Conservation (phyloP, 2,888 invertebrate genomes). For the Aspidiotus destructor region DNA sequence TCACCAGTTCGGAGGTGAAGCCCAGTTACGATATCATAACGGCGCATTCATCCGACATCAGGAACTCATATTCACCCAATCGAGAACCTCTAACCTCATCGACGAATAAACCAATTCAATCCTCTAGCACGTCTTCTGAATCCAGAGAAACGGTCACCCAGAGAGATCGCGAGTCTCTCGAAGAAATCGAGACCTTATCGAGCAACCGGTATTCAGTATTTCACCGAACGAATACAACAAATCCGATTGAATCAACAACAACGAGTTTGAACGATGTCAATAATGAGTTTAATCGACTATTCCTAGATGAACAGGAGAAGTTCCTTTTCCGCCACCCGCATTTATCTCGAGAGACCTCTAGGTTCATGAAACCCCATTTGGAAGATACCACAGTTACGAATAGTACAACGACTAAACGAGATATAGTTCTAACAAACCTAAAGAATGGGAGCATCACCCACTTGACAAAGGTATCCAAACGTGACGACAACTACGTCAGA, state of each 20-base stretch:
- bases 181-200: constrained; percentile 16
- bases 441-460: constrained; percentile 13
- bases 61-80: neutral
- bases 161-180: neutral
- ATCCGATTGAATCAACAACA: neutral
- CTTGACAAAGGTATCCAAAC: constrained; percentile 16
- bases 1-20: neutral
- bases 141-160: too few relatives aligned
- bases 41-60: constrained; percentile 8
- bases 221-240: constrained; percentile 5
- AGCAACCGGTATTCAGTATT: constrained; percentile 23
- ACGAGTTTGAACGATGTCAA: constrained; percentile 2
- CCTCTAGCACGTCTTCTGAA: neutral
- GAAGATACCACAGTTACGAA: constrained; percentile 3
- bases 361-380: neutral
- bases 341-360: constrained; percentile 22
- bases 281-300: neutral
- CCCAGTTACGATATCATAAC: constrained; percentile 6
- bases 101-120: neutral
- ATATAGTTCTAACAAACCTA: constrained; percentile 1
- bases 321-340: constrained; percentile 17
- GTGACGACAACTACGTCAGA: constrained; percentile 32
- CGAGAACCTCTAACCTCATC: neutral
- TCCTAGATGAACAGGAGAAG: constrained; percentile 3
- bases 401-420: constrained; percentile 9